These are phyloP conservation scores for Drosophila nigritarsus DNA, from an alignment of 2,888 invertebrate species.

Conservation along the genomic window DNA sequence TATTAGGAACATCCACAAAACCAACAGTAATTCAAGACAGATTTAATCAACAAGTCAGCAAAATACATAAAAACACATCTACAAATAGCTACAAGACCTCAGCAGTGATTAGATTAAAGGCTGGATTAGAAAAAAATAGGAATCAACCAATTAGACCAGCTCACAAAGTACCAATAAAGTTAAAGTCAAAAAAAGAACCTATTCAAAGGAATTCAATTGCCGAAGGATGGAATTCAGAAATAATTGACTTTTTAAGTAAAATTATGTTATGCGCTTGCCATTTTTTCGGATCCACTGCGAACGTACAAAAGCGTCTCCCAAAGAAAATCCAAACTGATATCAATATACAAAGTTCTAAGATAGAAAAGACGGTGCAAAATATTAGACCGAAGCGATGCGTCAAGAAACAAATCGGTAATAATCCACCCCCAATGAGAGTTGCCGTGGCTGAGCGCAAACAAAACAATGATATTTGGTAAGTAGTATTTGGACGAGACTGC, in stretches of 20 bases:
- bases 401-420: conserved; percentile 7
- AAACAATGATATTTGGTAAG: conserved; percentile 56
- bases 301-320: not conserved
- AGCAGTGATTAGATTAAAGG: not conserved
- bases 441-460: not conserved
- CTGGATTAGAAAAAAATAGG: not conserved
- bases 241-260: not conserved
- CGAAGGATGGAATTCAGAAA: not conserved
- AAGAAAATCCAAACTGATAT: not conserved
- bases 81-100: not conserved
- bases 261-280: not conserved
- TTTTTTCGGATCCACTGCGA: not conserved
- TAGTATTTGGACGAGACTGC: not conserved
- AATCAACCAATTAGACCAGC: not conserved
- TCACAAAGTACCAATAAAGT: not conserved
- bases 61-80: not conserved
- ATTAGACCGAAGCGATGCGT: conserved; percentile 18
- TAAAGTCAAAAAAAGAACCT: not conserved
- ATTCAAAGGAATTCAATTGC: not conserved
- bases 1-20: not conserved
- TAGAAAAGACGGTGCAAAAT: conserved; percentile 7
- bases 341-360: not conserved
- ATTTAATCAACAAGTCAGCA: not conserved
- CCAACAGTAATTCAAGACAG: not conserved
- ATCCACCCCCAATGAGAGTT: not conserved